phyloP scores from a whole-genome alignment of 2,113 vertebrate species.

The Eulemur macaco region DNA sequence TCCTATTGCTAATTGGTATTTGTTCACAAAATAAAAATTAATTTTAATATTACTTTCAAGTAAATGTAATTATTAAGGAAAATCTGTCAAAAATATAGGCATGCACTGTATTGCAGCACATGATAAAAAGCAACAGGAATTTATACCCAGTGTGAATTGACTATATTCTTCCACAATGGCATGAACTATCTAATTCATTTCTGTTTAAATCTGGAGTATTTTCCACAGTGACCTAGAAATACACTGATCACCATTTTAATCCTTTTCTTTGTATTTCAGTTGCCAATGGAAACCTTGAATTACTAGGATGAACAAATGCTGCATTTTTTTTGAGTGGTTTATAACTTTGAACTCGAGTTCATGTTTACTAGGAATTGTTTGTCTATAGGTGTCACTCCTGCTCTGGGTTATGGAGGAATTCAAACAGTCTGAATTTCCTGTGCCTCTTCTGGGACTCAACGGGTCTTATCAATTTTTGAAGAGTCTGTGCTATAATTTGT shows the following conservation, averaged over 20 bases:
- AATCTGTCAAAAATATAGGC: not conserved
- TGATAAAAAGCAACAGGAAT: not conserved
- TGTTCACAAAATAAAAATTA: slow-evolving; percentile 21
- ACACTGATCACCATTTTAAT: not conserved
- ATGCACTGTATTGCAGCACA: not conserved
- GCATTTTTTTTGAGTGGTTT: not conserved
- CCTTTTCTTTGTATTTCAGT: slow-evolving; percentile 41
- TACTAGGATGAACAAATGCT: not conserved
- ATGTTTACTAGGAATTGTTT: not conserved
- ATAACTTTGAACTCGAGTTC: slow-evolving; percentile 2
- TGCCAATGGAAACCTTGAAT: slow-evolving; percentile 27
- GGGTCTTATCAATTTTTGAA: not conserved
- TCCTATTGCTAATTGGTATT: not conserved
- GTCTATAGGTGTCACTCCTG: not conserved
- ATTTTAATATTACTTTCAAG: slow-evolving; percentile 31
- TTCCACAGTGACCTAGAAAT: slow-evolving; percentile 45
- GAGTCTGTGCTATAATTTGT: not conserved
- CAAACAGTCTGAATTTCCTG: not conserved
- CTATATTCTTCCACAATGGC: not conserved
- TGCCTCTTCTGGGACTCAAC: not conserved
- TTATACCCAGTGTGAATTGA: not conserved
- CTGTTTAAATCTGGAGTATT: slow-evolving; percentile 6
- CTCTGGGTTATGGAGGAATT: not conserved
- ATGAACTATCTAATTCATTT: not conserved
- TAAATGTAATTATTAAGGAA: not conserved